phyloP scores from a whole-genome alignment of 2,888 invertebrate genomes.

The Meloe dianella region DNA sequence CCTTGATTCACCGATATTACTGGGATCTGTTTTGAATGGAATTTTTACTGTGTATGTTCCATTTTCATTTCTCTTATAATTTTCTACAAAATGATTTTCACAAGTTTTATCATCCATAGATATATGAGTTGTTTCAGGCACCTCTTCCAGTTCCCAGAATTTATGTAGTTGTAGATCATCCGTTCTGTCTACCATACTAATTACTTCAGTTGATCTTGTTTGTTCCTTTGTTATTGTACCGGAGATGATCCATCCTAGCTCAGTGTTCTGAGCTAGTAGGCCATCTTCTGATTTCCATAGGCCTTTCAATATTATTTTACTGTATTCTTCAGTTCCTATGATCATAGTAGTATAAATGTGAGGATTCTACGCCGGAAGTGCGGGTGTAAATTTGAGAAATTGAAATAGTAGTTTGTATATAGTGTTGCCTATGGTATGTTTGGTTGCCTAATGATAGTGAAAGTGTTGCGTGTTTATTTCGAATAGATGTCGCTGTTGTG shows the following conservation, averaged over 20 bases:
- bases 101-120: too few species aligned
- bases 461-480: too few species aligned
- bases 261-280: constrained; percentile 10
- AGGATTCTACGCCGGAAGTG: too few species aligned
- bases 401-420: too few species aligned
- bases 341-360: too few species aligned
- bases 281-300: neutral
- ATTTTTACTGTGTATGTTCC: constrained; percentile 28
- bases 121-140: neutral
- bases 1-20: constrained; percentile 23
- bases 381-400: too few species aligned
- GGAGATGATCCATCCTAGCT: neutral
- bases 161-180: constrained; percentile 12
- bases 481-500: too few species aligned
- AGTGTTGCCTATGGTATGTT: too few species aligned
- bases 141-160: constrained; percentile 27
- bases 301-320: neutral
- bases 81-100: constrained; percentile 21
- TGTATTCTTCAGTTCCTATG: neutral
- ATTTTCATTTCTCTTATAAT: constrained; percentile 9
- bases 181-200: constrained; percentile 5
- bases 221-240: too few species aligned
- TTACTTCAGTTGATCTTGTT: constrained; percentile 14
- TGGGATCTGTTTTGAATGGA: constrained; percentile 25
- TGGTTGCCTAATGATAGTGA: too few species aligned